Evolutionary conservation across 2,797 vertebrate species (phyloP).

Genomic region (Lepilemur septentrionalis): DNA sequence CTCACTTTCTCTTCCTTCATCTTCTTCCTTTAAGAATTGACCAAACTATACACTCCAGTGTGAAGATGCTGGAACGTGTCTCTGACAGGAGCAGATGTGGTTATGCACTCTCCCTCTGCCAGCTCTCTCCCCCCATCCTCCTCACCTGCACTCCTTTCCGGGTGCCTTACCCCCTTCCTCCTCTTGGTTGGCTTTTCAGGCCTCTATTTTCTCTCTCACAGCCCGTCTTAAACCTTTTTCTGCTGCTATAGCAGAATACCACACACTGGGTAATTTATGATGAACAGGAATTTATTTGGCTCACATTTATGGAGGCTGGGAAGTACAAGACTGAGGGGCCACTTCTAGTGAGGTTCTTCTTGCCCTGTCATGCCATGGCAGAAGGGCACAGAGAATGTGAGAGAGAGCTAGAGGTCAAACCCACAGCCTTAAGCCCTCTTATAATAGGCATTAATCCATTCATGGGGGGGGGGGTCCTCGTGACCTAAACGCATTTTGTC

Average conservation of each 20-base stretch:
- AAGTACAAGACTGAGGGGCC: not conserved
- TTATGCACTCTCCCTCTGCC: rapidly evolving
- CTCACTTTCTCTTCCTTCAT: not conserved
- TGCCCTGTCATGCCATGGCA: too few species aligned
- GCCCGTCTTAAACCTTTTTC: not conserved
- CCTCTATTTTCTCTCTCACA: not conserved
- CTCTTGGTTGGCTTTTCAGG: not conserved
- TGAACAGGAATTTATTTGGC: not conserved
- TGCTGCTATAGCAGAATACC: not conserved
- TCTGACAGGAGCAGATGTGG: not conserved
- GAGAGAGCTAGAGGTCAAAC: not conserved
- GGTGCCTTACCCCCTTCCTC: rapidly evolving
- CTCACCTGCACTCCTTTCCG: not conserved
- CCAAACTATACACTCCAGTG: not conserved
- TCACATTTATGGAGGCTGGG: not conserved
- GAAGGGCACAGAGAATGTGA: not conserved
- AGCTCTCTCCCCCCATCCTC: too few species aligned
- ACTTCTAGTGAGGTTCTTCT: not conserved
- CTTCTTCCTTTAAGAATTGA: not conserved
- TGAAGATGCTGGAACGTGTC: not conserved
- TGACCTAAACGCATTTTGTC: not conserved
- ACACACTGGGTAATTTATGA: not conserved
- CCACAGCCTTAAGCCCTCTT: not conserved
- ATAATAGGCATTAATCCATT: not conserved
- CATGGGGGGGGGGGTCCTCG: not conserved